phyloP scores from a whole-genome alignment of 1,140 invertebrate genomes.

The Dryas iulia region DNA sequence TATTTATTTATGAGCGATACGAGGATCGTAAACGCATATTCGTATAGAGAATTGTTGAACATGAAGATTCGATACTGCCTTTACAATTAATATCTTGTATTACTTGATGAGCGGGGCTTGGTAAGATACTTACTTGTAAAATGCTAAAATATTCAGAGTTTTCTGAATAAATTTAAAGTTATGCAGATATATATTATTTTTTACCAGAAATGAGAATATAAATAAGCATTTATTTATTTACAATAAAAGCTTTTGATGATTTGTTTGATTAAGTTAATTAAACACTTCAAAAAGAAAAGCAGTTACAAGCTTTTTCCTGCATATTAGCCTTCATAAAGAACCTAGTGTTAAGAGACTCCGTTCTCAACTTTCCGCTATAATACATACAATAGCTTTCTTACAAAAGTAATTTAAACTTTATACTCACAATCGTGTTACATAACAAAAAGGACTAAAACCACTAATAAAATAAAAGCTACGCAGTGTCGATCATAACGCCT shows the following conservation, averaged over 20 bases:
- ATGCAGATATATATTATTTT: no score
- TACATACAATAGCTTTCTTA: not conserved
- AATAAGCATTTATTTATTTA: no score
- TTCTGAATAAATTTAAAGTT: not conserved
- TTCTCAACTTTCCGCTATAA: no score
- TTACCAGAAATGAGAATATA: no score
- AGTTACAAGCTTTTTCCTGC: no score
- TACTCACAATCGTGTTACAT: not conserved
- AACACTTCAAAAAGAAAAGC: no score
- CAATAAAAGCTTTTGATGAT: no score
- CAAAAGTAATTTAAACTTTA: not conserved
- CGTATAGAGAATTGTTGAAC: conserved; percentile 6
- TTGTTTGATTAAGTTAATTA: no score
- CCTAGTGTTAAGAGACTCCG: no score
- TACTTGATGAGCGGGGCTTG: not conserved
- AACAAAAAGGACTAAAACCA: not conserved
- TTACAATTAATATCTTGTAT: conserved; percentile 1
- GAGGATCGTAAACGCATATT: conserved; percentile 17
- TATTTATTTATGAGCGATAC: conserved; percentile 67
- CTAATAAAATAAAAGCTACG: conserved; percentile 16
- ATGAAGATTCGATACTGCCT: not conserved
- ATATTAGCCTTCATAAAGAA: no score
- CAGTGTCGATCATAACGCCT: conserved; percentile 59
- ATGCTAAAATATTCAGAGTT: not conserved
- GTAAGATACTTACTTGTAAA: not conserved